Evolutionary conservation across 1,140 invertebrate genomes (phyloP).

Genomic region (Neotoxoptera formosana): DNA sequence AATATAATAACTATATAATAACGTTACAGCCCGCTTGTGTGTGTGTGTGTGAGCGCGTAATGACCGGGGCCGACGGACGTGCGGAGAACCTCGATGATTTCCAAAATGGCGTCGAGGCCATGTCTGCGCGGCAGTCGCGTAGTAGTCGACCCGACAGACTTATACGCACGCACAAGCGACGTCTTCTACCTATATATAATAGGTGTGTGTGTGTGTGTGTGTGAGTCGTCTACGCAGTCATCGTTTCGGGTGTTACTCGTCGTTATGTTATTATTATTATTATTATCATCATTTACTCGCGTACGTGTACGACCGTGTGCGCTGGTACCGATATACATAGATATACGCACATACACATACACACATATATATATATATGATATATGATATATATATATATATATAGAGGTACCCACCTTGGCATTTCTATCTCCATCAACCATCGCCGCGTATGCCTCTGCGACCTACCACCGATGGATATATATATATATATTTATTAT

Average conservation of each 20-base stretch:
- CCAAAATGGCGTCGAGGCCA: slow-evolving; percentile 49
- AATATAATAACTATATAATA: slow-evolving; percentile 42
- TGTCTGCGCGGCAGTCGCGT: slow-evolving; percentile 18
- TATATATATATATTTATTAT: slow-evolving; percentile 6
- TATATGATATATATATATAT: no score
- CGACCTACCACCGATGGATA: not conserved
- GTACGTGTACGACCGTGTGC: not conserved
- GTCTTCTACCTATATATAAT: not conserved
- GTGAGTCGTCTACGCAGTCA: not conserved
- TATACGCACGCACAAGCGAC: not conserved
- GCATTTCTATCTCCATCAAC: slow-evolving; percentile 35
- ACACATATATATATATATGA: no score
- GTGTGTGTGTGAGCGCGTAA: not conserved
- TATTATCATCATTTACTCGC: not conserved
- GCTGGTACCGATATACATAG: not conserved
- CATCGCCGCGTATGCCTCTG: not conserved
- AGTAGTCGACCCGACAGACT: not conserved
- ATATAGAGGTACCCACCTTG: not conserved
- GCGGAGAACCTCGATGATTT: slow-evolving; percentile 42
- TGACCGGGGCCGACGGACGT: slow-evolving; percentile 16
- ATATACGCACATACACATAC: no score
- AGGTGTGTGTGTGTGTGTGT: not conserved
- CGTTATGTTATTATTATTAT: slow-evolving; percentile 8
- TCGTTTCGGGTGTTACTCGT: slow-evolving; percentile 36
- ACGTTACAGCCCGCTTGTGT: not conserved